Conservation (phyloP, 2,797 vertebrate genomes). For the Gymnoscopelus braueri region DNA sequence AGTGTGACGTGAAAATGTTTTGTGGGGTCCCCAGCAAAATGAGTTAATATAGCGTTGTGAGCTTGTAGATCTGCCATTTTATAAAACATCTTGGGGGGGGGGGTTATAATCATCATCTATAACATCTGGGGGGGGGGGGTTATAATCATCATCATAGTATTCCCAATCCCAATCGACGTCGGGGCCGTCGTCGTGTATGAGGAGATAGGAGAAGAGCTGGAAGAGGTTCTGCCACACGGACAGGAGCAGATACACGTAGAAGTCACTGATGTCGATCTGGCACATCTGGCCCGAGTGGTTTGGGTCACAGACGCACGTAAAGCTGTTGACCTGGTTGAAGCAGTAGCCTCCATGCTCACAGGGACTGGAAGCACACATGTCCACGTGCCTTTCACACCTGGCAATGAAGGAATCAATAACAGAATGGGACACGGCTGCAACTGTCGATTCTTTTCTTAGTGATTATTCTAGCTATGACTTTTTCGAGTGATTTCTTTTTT, state of each 20-base stretch:
- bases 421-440: not conserved
- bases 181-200: slow-evolving; percentile 89
- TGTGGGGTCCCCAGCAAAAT: too few species aligned
- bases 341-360: slow-evolving; percentile 90
- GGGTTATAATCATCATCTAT: slow-evolving; percentile 35
- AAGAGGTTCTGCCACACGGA: slow-evolving; percentile 94
- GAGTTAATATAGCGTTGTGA: too few species aligned
- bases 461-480: too few species aligned
- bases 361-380: slow-evolving; percentile 88
- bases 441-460: too few species aligned
- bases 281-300: slow-evolving; percentile 87
- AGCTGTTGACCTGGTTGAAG: slow-evolving; percentile 84
- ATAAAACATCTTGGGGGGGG: too few species aligned
- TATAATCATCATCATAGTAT: slow-evolving; percentile 44
- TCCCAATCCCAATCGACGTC: slow-evolving; percentile 87
- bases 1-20: too few species aligned
- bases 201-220: slow-evolving; percentile 90
- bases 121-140: too few species aligned
- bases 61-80: too few species aligned
- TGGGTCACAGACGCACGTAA: slow-evolving; percentile 87
- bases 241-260: slow-evolving; percentile 90
- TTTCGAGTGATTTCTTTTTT: too few species aligned
- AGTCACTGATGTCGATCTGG: slow-evolving; percentile 90
- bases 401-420: not conserved
- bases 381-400: slow-evolving; percentile 92